Conservation (phyloP, 1,140 invertebrate genomes). For the Reticulitermes speratus region DNA sequence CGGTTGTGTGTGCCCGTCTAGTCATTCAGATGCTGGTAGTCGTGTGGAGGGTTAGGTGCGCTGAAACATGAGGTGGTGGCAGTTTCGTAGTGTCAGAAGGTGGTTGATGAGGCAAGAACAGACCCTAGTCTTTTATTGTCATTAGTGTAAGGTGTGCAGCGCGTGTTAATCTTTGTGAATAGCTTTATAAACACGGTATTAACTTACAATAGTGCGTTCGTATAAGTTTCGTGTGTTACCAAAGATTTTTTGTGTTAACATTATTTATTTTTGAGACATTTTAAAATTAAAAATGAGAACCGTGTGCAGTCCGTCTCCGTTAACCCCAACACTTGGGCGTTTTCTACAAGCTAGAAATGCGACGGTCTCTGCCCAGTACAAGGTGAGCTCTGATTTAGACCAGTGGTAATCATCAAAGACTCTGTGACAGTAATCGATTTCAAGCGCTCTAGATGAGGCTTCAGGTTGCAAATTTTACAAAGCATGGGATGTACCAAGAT, state of each 20-base stretch:
- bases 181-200: background rate
- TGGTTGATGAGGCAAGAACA: background rate
- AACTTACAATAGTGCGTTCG: background rate
- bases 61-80: background rate
- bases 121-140: background rate
- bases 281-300: background rate
- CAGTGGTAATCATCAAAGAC: background rate
- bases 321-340: background rate
- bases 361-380: background rate
- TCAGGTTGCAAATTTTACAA: no score
- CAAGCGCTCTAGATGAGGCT: no score
- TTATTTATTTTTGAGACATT: conserved; percentile 14
- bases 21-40: background rate
- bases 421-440: no score
- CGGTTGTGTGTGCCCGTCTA: no score
- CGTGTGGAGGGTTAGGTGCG: background rate
- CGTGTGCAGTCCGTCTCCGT: background rate
- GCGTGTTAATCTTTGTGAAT: background rate
- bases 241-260: background rate
- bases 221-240: background rate
- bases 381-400: background rate
- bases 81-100: background rate
- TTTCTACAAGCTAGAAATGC: background rate
- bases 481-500: no score
- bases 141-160: background rate